Evolutionary conservation across 2,113 vertebrate genomes (phyloP).

Genomic region (Platichthys flesus): DNA sequence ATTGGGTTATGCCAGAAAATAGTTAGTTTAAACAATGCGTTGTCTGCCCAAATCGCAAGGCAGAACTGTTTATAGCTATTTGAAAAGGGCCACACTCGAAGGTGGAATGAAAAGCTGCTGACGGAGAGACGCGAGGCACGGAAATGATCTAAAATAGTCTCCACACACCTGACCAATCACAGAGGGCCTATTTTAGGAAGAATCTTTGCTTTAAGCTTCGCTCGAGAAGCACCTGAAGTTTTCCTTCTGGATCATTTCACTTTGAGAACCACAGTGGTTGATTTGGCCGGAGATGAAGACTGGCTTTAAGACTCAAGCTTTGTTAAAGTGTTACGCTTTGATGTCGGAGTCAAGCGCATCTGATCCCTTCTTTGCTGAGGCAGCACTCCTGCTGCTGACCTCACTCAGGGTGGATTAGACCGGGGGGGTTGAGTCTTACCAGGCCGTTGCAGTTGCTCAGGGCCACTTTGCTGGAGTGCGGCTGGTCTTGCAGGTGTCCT

Average conservation of each 20-base stretch:
- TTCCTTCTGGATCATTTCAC: background rate
- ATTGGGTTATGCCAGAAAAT: too few relatives aligned
- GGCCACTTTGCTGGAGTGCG: constrained; percentile 91
- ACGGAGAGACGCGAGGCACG: background rate
- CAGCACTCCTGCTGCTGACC: constrained; percentile 30
- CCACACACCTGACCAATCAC: too few relatives aligned
- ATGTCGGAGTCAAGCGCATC: constrained; percentile 34
- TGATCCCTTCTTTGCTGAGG: constrained; percentile 38
- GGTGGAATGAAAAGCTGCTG: background rate
- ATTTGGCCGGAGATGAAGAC: constrained; percentile 28
- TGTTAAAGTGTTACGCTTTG: constrained; percentile 41
- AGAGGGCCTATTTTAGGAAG: background rate
- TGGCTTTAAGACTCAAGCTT: constrained; percentile 27
- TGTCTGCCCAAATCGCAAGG: background rate
- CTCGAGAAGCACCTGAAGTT: background rate
- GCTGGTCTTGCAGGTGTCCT: constrained; percentile 92
- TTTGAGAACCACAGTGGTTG: constrained; percentile 16
- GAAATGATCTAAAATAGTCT: background rate
- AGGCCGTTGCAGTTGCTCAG: constrained; percentile 98
- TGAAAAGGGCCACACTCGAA: background rate
- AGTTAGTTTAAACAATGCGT: too few relatives aligned
- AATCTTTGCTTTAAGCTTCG: constrained; percentile 15
- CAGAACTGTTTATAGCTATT: background rate
- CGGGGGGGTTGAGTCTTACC: constrained; percentile 82
- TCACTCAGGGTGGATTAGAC: constrained; percentile 25